Evolutionary conservation across 2,113 vertebrate genomes (phyloP), one percentile per base, ranked within the genome.

Genomic region (Hassar affinis): DNA sequence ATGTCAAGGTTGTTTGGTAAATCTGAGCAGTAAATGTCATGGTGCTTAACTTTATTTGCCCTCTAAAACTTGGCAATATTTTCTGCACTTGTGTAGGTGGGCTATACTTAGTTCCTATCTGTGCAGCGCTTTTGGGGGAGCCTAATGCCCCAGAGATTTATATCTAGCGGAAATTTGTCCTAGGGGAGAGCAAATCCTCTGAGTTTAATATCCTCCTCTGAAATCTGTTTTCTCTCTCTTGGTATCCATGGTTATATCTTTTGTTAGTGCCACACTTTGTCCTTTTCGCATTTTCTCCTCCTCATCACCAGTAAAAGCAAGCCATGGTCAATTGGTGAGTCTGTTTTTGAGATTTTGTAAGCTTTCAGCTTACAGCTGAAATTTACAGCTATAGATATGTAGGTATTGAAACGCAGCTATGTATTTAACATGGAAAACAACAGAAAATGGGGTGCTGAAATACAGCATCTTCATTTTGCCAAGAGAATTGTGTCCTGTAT

Each of bases 11-110:
- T 85, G 79, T 85, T 85, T 86, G 85, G 82, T 86, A 86, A 88
- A 88, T 86, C 78, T 81, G 27, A n/a, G 72, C 83, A 30, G 87
- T 86, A 88, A 89, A 89, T 89, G 88, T 88, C 87, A 87, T 80
- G 82, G 79, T 80, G 82, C 87, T 88, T 84, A 85, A 84, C 79
- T 86, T 89, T 89, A 88, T 89, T 85, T 84, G 85, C 81, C 68
- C 81, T 85, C 59, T 84, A 84, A 89, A 89, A 88, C 78, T 81
- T 84, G 68, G 49, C 81, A 85, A 81, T 87, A 86, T 85, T 85
- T 85, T 86, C 78, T 84, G 81, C 75, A 68, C 86, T 71, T 52
- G 71, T 83, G 72, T 85, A 80, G 83, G 86, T 79, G 81, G 75
- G 84, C 61, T 86, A 80, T 85, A 81, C 85, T 83, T 77, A 76